These are phyloP conservation scores for Tubiluchus corallicola DNA, from an alignment of 2,888 invertebrate species.

Conservation along the genomic window DNA sequence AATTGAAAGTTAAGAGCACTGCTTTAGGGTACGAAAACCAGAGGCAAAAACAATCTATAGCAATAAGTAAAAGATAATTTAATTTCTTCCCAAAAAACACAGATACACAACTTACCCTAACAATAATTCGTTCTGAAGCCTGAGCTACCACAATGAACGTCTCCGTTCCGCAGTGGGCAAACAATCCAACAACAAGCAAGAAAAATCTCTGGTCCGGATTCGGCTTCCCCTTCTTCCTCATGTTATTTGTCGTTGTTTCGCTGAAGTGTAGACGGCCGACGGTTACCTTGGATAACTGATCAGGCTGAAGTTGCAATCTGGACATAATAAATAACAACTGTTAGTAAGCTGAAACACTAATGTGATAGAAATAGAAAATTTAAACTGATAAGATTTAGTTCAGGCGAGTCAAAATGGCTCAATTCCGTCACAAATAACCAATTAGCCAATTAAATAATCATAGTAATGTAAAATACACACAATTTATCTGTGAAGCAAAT, in stretches of 20 bases:
- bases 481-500: constrained; percentile 19
- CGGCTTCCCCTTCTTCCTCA: constrained; percentile 94
- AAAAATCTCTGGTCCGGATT: constrained; percentile 98
- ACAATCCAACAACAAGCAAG: constrained; percentile 75
- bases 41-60: too few species aligned
- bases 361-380: too few species aligned
- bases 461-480: not conserved
- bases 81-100: too few species aligned
- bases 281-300: constrained; percentile 76
- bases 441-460: not conserved
- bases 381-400: too few species aligned
- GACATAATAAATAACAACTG: too few species aligned
- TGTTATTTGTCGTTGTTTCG: constrained; percentile 95
- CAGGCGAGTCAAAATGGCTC: too few species aligned
- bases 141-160: constrained; percentile 69
- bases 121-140: constrained; percentile 88
- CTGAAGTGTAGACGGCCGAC: constrained; percentile 93
- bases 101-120: constrained; percentile 47
- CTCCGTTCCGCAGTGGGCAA: constrained; percentile 63
- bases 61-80: too few species aligned
- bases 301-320: constrained; percentile 46
- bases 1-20: too few species aligned
- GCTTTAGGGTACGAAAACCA: too few species aligned
- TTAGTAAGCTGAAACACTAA: too few species aligned
- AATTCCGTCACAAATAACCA: constrained; percentile 9